A percentile compares a stretch with the other conserved stretches of the same genome.
Conservation (phyloP, 2,888 invertebrate genomes). For the Drosophila mimetica region DNA sequence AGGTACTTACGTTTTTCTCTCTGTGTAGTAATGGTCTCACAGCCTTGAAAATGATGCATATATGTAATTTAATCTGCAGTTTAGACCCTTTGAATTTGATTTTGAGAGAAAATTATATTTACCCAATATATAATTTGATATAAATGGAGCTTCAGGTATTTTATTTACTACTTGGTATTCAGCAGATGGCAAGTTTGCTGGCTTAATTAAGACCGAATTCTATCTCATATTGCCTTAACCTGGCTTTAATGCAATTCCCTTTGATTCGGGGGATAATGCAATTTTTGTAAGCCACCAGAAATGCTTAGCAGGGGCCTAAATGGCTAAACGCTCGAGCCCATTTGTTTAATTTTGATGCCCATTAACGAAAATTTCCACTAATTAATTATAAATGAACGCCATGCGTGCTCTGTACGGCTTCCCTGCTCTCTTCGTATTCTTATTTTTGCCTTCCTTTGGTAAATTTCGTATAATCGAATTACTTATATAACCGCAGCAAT, state of each 20-base stretch:
- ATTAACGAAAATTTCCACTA: slow-evolving; percentile 57
- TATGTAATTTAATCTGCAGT: no score
- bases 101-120: no score
- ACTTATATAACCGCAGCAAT: slow-evolving; percentile 67
- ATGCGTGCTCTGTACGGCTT: slow-evolving; percentile 49
- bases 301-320: slow-evolving; percentile 4
- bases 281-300: neutral
- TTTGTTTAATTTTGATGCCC: slow-evolving; percentile 56
- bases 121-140: no score
- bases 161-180: no score
- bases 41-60: no score
- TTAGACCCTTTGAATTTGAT: no score
- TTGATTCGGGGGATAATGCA: slow-evolving; percentile 2
- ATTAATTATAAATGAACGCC: slow-evolving; percentile 68
- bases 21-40: no score
- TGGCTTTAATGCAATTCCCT: neutral
- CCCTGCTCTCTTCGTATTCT: neutral
- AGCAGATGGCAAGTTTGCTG: neutral
- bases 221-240: neutral
- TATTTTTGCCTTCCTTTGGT: slow-evolving; percentile 23
- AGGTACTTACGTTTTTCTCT: no score
- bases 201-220: neutral
- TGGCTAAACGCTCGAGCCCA: slow-evolving; percentile 39
- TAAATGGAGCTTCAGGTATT: no score
- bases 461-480: slow-evolving; percentile 72